Percentiles rank a stretch among this genome's conserved stretches.
phyloP scores from a whole-genome alignment of 1,140 invertebrate genomes.

The Tyrophagus putrescentiae region DNA sequence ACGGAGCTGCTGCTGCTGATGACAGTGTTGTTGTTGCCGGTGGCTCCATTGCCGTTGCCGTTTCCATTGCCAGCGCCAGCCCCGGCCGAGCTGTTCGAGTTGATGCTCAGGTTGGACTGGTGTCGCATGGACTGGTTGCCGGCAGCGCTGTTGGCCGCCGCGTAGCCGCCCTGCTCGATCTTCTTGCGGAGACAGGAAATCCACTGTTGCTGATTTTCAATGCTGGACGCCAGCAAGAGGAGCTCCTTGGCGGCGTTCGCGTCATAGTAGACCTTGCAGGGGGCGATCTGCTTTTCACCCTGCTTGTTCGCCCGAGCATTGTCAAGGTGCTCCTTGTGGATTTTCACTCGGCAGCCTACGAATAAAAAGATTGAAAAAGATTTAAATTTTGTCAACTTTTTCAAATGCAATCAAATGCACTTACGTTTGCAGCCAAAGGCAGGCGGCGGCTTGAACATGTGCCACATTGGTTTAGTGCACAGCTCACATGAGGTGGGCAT shows the following conservation, averaged over 20 bases:
- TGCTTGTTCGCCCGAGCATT: conserved; percentile 30
- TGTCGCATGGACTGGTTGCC: neutral
- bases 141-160: conserved; percentile 40
- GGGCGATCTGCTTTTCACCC: conserved; percentile 56
- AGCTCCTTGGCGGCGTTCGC: conserved; percentile 80
- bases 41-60: neutral
- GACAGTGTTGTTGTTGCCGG: neutral
- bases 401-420: conserved; percentile 31
- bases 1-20: neutral
- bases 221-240: conserved; percentile 60
- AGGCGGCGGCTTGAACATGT: conserved; percentile 88
- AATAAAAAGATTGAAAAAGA: neutral
- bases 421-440: conserved; percentile 87
- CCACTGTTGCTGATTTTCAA: conserved; percentile 83
- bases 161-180: conserved; percentile 84
- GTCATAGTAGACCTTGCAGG: conserved; percentile 75
- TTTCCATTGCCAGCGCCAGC: neutral
- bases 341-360: conserved; percentile 85
- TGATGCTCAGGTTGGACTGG: neutral
- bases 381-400: neutral
- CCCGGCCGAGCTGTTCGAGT: too few relatives aligned
- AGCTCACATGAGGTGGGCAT: conserved; percentile 96
- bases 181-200: conserved; percentile 73
- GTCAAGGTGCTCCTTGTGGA: conserved; percentile 83
- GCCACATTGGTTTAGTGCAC: conserved; percentile 88